A percentile compares a stretch with the other conserved stretches of the same genome.
phyloP scores from a whole-genome alignment of 2,113 vertebrate species.

The Pedionomus torquatus region DNA sequence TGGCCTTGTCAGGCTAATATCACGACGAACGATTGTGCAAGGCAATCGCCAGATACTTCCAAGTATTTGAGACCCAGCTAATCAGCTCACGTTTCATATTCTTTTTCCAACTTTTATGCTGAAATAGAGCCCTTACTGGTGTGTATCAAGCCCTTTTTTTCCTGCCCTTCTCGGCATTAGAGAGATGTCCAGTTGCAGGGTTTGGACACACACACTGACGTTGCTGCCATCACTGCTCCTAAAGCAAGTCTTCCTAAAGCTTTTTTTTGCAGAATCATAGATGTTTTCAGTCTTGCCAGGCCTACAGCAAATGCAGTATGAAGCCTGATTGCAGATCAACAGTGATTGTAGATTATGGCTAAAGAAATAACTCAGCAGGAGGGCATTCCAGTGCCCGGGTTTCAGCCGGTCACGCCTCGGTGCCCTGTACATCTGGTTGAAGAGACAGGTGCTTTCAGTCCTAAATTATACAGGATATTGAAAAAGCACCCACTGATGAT shows the following conservation, averaged over 20 bases:
- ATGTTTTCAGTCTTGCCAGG: neutral
- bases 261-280: no score
- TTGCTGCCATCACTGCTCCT: neutral
- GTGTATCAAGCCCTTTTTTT: neutral
- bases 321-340: conserved; percentile 19
- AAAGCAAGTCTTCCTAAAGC: neutral
- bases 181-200: neutral
- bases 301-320: neutral
- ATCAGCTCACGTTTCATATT: conserved; percentile 37
- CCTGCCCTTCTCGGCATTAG: neutral
- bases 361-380: conserved; percentile 69
- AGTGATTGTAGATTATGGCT: conserved; percentile 43
- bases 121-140: conserved; percentile 11
- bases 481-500: conserved; percentile 26
- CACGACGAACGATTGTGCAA: neutral
- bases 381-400: conserved; percentile 73
- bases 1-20: conserved; percentile 27
- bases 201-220: neutral
- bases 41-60: neutral
- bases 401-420: conserved; percentile 73
- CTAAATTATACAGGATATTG: conserved; percentile 73
- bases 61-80: conserved; percentile 11
- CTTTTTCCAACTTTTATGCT: neutral
- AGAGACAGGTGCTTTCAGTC: conserved; percentile 75
- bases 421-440: conserved; percentile 69